Base-by-base conservation (phyloP, 2,888 invertebrate genomes). In the Mesodorylaimus sp. region DNA sequence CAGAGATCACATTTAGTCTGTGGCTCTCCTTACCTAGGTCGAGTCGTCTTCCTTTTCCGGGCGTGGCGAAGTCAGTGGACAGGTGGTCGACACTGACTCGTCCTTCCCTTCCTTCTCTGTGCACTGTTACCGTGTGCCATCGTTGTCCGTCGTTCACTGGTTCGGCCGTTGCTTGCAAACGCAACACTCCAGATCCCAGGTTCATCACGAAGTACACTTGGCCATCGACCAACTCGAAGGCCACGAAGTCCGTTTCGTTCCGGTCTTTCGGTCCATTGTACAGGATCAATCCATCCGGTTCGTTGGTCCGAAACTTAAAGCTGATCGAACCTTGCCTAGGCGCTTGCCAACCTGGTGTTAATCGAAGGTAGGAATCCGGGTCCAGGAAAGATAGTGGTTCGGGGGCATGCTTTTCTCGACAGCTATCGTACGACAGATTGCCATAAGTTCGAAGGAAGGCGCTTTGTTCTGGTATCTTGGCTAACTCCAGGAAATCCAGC, bases 221-320 rank as follows among this genome's bases (percentile, higher is more conserved):
- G 0, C 93, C 89, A 58, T 85, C 86, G 56, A 91, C 76, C 58
- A 95, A 76, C 70, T 95, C 95, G 58, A 95, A 80, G 1, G 88
- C 88, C 64, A 95, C 84, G 48, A 89, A 77, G 67, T 93, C 89
- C 81, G 85, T 73, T 3, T 10, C 25, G 26, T 44, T 28, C 7
- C 24, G 27, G 10, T 26, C n/a, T 23, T 13, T n/a, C 7, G 26
- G 7, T n/a, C 28, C 27, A 24, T 45, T 23, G 37, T 24, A 36
- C 7, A 50, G 13, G 21, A 39, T 39, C 57, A 95, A 75, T 25
- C 93, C 93, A 64, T 91, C 86, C 5, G 85, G 81, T 69, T 93
- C 91, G 67, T 83, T 86, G 43, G 93, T 93, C 54, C 89, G 79
- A 65, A 95, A 86, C 73, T 89, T 87, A 72, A 91, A 85, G 45